Conservation (phyloP, 2,888 invertebrate species). For the Eutolmus rufibarbis region DNA sequence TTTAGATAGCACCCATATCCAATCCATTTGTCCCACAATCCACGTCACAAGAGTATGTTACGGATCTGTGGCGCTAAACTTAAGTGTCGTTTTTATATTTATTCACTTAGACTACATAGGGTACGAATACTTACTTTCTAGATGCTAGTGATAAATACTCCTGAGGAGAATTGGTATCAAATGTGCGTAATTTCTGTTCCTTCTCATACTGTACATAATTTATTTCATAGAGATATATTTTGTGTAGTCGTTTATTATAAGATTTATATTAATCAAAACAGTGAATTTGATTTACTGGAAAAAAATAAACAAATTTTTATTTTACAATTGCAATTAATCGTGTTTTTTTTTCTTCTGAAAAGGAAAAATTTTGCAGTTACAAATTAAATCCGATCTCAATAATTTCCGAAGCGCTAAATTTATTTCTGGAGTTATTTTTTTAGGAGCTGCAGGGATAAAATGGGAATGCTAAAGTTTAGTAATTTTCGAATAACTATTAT, state of each 20-base stretch:
- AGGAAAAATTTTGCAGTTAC: neutral
- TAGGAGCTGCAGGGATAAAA: too few relatives aligned
- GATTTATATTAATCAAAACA: neutral
- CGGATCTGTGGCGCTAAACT: neutral
- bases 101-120: constrained; percentile 2
- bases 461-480: too few relatives aligned
- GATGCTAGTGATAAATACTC: neutral
- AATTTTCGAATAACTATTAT: too few relatives aligned
- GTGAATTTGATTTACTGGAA: constrained; percentile 10
- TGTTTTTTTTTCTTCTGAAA: neutral
- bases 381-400: too few relatives aligned
- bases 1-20: neutral
- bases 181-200: constrained; percentile 14
- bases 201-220: constrained; percentile 1
- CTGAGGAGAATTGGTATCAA: neutral
- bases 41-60: neutral
- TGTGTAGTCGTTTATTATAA: neutral
- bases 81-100: constrained; percentile 5
- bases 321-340: neutral
- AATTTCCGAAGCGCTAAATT: neutral
- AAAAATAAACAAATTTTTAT: neutral
- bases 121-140: neutral
- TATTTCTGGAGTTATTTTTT: neutral
- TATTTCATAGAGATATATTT: constrained; percentile 2
- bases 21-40: neutral